A percentile compares a stretch with the other conserved stretches of the same genome.
Conservation (phyloP, 2,113 vertebrate genomes). For the Pseudorectes ferrugineus region DNA sequence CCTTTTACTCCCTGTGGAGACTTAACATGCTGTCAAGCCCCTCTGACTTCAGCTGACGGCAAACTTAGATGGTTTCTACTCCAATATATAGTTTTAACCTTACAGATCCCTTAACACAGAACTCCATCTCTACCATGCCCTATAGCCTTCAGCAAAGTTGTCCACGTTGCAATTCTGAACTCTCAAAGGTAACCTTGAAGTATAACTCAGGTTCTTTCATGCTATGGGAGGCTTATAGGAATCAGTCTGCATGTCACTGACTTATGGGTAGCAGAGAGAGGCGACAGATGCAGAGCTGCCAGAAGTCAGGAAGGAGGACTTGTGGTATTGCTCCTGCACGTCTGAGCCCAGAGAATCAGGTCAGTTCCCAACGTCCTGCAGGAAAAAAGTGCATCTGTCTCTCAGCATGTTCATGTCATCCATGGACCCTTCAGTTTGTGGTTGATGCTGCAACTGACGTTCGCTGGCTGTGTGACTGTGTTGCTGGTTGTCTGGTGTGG, state of each 20-base stretch:
- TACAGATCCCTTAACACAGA: conserved; percentile 4
- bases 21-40: neutral
- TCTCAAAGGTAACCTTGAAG: conserved; percentile 22
- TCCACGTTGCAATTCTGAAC: neutral
- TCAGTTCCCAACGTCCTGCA: neutral
- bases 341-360: neutral
- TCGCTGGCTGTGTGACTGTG: neutral
- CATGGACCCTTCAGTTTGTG: neutral
- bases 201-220: neutral
- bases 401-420: neutral
- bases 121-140: neutral
- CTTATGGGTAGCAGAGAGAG: neutral
- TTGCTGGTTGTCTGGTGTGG: neutral
- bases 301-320: neutral
- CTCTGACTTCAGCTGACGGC: neutral
- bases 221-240: neutral
- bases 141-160: conserved; percentile 31
- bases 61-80: conserved; percentile 2
- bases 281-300: neutral
- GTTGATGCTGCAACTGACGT: neutral
- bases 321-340: neutral
- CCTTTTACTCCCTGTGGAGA: neutral
- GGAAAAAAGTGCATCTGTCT: neutral
- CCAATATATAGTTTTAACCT: neutral
- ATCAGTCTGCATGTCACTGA: neutral